Evolutionary conservation across 2,113 vertebrate genomes (phyloP).

Genomic region (Saccopteryx bilineata): DNA sequence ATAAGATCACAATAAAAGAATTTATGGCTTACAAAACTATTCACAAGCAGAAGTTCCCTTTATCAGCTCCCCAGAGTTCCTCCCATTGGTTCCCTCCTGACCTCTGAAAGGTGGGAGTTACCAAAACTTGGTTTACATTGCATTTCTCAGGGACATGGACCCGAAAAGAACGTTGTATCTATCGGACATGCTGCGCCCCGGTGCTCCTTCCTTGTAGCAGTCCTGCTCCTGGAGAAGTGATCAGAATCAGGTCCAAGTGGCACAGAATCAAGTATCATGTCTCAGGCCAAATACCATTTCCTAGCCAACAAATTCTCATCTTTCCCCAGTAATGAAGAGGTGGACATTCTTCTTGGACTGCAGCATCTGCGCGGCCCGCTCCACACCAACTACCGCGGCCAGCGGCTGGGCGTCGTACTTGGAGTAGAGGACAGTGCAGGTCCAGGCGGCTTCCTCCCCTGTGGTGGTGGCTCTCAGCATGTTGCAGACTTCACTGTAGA

Average conservation of each 20-base stretch:
- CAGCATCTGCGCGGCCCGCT: slow-evolving; percentile 96
- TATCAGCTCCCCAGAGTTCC: not conserved
- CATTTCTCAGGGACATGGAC: not conserved
- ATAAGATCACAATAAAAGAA: not conserved
- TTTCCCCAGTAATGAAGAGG: slow-evolving; percentile 96
- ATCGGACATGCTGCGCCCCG: fast-evolving
- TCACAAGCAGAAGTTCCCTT: not conserved
- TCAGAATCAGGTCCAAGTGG: slow-evolving; percentile 4
- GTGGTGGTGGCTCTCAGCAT: slow-evolving; percentile 92
- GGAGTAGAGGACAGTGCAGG: slow-evolving; percentile 95
- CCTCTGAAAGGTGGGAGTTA: not conserved
- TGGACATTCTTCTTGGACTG: slow-evolving; percentile 95
- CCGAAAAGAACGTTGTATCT: not conserved
- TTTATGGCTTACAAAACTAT: slow-evolving; percentile 28
- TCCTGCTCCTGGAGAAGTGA: not conserved
- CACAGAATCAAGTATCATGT: not conserved
- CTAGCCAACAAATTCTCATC: slow-evolving; percentile 72
- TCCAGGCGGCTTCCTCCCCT: slow-evolving; percentile 94
- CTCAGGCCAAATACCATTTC: no score
- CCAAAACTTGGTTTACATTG: not conserved
- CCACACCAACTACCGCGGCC: slow-evolving; percentile 92
- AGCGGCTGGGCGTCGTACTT: slow-evolving; percentile 95
- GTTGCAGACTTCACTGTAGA: slow-evolving; percentile 98
- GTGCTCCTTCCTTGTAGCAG: not conserved
- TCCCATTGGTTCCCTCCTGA: not conserved